A percentile compares a stretch with the other conserved stretches of the same genome.
These are phyloP conservation scores for Scaptodrosophila lebanonensis DNA, from an alignment of 1,140 invertebrate species.

Conservation along the genomic window DNA sequence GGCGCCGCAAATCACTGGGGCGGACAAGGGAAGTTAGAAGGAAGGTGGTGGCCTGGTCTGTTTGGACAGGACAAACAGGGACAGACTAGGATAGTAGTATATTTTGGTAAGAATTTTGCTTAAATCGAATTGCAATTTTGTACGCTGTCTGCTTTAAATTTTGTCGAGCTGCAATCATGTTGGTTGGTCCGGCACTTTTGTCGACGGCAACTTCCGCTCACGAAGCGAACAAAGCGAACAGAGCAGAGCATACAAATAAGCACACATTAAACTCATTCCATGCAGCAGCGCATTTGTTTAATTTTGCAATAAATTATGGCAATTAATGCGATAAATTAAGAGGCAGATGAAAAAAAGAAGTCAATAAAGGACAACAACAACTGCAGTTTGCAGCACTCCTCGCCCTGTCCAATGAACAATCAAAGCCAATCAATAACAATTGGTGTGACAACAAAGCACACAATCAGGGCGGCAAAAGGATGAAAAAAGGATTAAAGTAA, in stretches of 20 bases:
- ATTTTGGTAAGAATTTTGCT: no score
- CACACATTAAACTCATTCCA: no score
- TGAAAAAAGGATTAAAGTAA: conserved; percentile 62
- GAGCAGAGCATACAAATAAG: neutral
- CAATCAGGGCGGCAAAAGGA: conserved; percentile 38
- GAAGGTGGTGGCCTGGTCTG: neutral
- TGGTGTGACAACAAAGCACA: conserved; percentile 50
- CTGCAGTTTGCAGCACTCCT: neutral
- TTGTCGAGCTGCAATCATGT: no score
- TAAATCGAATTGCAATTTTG: no score
- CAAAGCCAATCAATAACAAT: conserved; percentile 64
- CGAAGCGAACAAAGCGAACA: no score
- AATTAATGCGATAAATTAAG: conserved; percentile 64
- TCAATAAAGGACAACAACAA: neutral
- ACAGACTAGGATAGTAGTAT: conserved; percentile 15
- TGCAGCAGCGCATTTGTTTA: conserved; percentile 3
- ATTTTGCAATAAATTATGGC: conserved; percentile 57
- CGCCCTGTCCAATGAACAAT: conserved; percentile 43
- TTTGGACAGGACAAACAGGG: conserved; percentile 4
- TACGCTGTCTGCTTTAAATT: no score
- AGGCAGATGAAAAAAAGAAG: conserved; percentile 24
- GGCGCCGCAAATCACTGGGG: conserved; percentile 40
- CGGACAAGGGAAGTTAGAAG: conserved; percentile 20
- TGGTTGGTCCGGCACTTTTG: no score
- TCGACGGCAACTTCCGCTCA: no score